Conservation (phyloP, 2,797 vertebrate species). For the Phoeniculus purpureus region DNA sequence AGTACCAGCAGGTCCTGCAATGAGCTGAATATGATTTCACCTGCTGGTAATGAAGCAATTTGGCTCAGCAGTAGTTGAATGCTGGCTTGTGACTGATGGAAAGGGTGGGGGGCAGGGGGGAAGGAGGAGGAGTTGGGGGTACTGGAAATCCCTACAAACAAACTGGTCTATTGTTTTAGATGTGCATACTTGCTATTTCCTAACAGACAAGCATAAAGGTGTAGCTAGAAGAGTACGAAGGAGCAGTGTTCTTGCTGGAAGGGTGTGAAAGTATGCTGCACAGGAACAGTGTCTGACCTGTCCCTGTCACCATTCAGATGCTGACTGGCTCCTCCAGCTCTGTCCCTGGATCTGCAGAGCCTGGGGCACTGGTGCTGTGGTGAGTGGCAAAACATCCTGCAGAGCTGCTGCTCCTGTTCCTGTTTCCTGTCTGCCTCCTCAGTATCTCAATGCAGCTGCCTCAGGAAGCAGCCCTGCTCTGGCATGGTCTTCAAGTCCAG, state of each 20-base stretch:
- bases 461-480: not conserved
- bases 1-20: not conserved
- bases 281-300: not conserved
- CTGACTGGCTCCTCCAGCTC: not conserved
- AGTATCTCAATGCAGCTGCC: not conserved
- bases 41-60: not conserved
- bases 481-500: not conserved
- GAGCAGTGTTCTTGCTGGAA: too few relatives aligned
- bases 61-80: not conserved
- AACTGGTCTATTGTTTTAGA: not conserved
- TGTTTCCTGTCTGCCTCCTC: not conserved
- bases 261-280: not conserved
- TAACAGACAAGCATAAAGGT: not conserved
- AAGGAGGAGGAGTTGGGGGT: not conserved
- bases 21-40: not conserved
- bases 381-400: not conserved
- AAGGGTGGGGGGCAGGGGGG: not conserved
- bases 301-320: accelerated
- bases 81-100: not conserved
- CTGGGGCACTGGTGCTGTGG: not conserved
- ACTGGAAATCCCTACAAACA: not conserved
- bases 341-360: not conserved
- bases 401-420: not conserved
- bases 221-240: not conserved
- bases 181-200: not conserved